phyloP scores from a whole-genome alignment of 2,888 invertebrate genomes.

The Alentia gelatinosa region DNA sequence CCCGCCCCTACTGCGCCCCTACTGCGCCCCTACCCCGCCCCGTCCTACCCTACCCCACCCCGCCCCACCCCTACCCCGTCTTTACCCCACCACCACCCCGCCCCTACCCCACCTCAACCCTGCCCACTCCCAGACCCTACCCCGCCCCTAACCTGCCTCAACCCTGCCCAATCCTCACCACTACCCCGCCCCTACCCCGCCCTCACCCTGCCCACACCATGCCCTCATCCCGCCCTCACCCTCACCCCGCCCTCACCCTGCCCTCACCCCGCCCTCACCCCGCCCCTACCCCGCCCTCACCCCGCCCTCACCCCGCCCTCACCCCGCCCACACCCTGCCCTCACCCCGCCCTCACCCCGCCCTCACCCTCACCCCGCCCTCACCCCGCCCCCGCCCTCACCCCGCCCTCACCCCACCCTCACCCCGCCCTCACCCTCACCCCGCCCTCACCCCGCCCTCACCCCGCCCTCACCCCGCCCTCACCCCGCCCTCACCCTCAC shows the following conservation, averaged over 20 bases:
- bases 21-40: conserved; percentile 17
- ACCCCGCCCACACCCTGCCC: background rate
- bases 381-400: background rate
- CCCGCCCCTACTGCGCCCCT: conserved; percentile 14
- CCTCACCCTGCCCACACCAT: background rate
- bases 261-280: background rate
- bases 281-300: background rate
- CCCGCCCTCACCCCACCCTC: background rate
- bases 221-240: background rate
- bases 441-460: background rate
- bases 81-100: background rate
- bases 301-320: background rate
- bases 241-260: background rate
- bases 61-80: background rate
- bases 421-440: background rate
- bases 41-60: conserved; percentile 4
- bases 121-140: background rate
- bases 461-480: background rate
- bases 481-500: background rate
- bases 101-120: background rate
- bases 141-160: conserved; percentile 3
- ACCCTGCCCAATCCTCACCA: background rate
- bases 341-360: background rate
- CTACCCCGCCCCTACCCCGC: conserved; percentile 6
- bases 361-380: background rate